Evolutionary conservation across 2,888 invertebrate species (phyloP).

Genomic region (Neoascia interrupta): DNA sequence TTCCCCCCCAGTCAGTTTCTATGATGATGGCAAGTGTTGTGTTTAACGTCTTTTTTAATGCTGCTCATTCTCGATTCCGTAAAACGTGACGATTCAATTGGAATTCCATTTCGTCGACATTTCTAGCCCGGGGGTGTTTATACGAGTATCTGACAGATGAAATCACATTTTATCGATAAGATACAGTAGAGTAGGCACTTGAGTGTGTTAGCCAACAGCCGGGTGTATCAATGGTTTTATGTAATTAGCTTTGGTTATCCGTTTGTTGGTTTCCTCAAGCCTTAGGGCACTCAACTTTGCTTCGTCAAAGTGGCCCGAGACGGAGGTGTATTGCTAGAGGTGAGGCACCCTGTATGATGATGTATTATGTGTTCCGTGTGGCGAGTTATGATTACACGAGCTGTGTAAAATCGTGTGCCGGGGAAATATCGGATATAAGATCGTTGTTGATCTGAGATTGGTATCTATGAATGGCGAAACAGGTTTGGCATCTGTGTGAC

Average conservation of each 20-base stretch:
- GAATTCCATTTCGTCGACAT: slow-evolving; percentile 40
- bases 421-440: not conserved
- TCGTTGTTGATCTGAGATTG: not conserved
- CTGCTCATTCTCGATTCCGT: slow-evolving; percentile 44
- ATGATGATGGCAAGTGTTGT: not conserved
- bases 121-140: slow-evolving; percentile 10
- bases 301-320: not conserved
- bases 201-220: slow-evolving; percentile 24
- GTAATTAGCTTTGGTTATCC: slow-evolving; percentile 45
- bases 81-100: slow-evolving; percentile 54
- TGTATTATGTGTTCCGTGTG: slow-evolving; percentile 26
- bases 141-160: slow-evolving; percentile 32
- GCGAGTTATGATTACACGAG: not conserved
- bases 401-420: not conserved
- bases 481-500: slow-evolving; percentile 26
- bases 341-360: too few relatives aligned
- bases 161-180: not conserved
- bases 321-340: too few relatives aligned
- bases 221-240: slow-evolving; percentile 21
- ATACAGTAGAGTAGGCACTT: slow-evolving; percentile 19
- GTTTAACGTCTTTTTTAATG: slow-evolving; percentile 21
- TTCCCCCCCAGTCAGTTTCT: not conserved
- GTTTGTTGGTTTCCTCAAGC: slow-evolving; percentile 46
- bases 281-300: slow-evolving; percentile 50
- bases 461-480: slow-evolving; percentile 34